Evolutionary conservation across 2,113 vertebrate species (phyloP), one percentile per base, ranked within the genome.

Genomic region (Gambusia holbrooki): DNA sequence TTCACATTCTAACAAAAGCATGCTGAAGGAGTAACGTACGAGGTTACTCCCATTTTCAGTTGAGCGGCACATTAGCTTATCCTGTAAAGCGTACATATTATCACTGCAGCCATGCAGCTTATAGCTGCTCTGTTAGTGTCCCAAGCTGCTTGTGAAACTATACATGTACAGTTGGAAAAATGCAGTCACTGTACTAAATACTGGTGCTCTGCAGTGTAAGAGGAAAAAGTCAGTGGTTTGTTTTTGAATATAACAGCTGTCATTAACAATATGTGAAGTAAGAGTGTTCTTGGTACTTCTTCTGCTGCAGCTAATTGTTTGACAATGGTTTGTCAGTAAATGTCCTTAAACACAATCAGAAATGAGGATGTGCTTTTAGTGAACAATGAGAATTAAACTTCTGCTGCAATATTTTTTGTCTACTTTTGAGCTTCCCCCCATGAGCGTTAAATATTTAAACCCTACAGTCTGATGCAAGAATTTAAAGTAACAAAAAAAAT

Each of bases 1-100:
- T 84, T 86, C 79, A 86, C 54, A 48, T 62, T 76, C 74, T 12
- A 72, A 87, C 84, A 66, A 81, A 81, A 74, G 66, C 73, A 64
- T 76, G 65, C 45, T 65, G 66, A 33, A 69, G 70, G 33, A 54
- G 65, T 70, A 75, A 54, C 0, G 0, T 29, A 60, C 60, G 65
- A 33, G 48, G 67, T 82, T 81, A 42, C 67, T 28, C 30, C 74
- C n/a, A 79, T 79, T 82, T 28, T 35, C 73, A 29, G 81, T 79
- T 81, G 27, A 67, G 32, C 42, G 32, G 33, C 33, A 63, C 35
- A 69, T 62, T 40, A 51, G 76, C 45, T 62, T 42, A 42, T 58
- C 48, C 60, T 62, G 22, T 48, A 40, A 58, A 62, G 32, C 62
- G 68, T 48, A 71, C 60, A 19, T 28, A 45, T 76, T 51, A 30